phyloP scores from a whole-genome alignment of 2,113 vertebrate species.

The Perognathus longimembris region DNA sequence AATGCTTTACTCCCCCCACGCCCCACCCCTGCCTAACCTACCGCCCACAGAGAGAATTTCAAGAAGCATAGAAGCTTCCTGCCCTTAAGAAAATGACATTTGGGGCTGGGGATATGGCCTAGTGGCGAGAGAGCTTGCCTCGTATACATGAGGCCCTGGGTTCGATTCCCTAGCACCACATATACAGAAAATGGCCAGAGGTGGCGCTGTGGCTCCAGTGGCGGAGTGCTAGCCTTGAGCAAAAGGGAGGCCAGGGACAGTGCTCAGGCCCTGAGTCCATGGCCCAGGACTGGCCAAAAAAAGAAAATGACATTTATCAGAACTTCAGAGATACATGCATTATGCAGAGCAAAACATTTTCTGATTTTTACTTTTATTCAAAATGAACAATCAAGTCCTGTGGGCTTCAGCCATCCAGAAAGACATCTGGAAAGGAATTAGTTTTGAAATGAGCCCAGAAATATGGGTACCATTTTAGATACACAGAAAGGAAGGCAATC shows the following conservation, averaged over 20 bases:
- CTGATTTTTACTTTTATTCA: neutral
- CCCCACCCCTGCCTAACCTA: too few relatives aligned
- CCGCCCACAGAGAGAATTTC: neutral
- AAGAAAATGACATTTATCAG: neutral
- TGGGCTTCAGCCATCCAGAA: neutral
- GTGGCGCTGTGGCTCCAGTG: too few relatives aligned
- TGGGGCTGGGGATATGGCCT: too few relatives aligned
- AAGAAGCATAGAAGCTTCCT: neutral
- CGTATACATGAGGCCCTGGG: too few relatives aligned
- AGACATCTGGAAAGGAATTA: neutral
- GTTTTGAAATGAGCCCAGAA: slow-evolving; percentile 29
- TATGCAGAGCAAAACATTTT: neutral
- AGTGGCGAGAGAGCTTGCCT: too few relatives aligned
- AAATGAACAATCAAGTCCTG: neutral
- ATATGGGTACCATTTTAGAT: neutral
- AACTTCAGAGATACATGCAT: neutral
- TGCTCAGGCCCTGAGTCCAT: too few relatives aligned
- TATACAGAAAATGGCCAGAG: too few relatives aligned
- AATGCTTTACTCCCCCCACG: neutral
- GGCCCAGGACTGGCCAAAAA: too few relatives aligned
- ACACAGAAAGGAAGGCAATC: neutral
- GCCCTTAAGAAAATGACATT: neutral
- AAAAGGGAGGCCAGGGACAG: too few relatives aligned
- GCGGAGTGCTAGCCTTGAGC: too few relatives aligned
- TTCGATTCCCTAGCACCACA: too few relatives aligned